These are phyloP conservation scores for Eptesicus fuscus DNA, from an alignment of 2,113 vertebrate genomes.

Conservation along the genomic window DNA sequence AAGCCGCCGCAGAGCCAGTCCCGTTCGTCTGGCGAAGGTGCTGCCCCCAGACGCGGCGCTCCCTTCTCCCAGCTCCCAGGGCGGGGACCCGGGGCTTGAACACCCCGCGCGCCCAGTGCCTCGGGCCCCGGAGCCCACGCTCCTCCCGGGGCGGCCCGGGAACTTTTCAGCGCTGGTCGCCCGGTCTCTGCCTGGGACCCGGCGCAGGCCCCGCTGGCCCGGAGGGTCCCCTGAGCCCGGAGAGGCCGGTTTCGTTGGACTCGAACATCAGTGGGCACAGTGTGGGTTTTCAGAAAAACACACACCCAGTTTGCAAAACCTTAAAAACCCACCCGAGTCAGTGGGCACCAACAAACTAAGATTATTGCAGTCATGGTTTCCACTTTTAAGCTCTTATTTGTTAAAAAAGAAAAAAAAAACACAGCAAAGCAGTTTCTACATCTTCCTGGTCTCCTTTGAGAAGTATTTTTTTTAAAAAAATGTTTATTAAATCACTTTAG, in stretches of 20 bases:
- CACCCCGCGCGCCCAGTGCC: background rate
- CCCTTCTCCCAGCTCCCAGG: background rate
- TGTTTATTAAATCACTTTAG: background rate
- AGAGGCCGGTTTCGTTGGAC: background rate
- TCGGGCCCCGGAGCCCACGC: background rate
- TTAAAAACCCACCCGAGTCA: background rate
- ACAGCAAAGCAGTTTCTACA: background rate
- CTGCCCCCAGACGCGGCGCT: background rate
- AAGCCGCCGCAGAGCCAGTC: constrained; percentile 34
- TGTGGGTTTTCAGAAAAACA: background rate
- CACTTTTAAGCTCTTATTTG: background rate
- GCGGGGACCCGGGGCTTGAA: background rate
- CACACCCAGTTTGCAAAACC: background rate
- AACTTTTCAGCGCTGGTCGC: background rate
- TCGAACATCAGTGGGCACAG: background rate
- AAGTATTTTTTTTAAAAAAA: background rate
- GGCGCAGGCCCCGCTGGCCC: background rate
- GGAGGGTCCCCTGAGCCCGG: background rate
- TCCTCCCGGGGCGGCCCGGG: background rate
- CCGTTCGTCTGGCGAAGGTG: constrained; percentile 48
- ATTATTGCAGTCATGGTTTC: background rate
- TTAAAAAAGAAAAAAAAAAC: background rate
- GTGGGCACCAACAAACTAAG: background rate
- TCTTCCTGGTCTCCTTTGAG: background rate
- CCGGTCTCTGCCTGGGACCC: background rate